phyloP scores from a whole-genome alignment of 1,140 invertebrate genomes.

The Lepidotrigona ventralis region DNA sequence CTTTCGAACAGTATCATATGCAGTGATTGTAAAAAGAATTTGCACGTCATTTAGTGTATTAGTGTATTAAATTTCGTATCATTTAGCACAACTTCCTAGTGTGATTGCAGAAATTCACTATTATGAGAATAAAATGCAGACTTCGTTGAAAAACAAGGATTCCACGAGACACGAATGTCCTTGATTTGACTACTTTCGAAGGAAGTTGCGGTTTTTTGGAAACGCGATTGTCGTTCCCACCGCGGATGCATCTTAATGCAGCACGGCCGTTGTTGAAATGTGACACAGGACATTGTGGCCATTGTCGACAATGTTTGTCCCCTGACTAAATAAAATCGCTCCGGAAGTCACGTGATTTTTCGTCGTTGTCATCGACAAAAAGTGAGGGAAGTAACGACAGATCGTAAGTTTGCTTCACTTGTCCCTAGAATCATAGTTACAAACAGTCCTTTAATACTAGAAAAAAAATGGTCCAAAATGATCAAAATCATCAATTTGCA shows the following conservation, averaged over 20 bases:
- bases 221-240: constrained; percentile 49
- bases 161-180: not conserved
- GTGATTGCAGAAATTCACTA: not conserved
- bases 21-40: too few species aligned
- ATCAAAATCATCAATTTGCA: too few species aligned
- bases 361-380: not conserved
- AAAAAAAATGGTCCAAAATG: too few species aligned
- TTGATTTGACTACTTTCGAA: constrained; percentile 20
- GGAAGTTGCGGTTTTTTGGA: constrained; percentile 68
- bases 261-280: constrained; percentile 40
- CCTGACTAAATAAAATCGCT: not conserved
- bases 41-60: too few species aligned
- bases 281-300: constrained; percentile 61
- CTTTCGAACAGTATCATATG: too few species aligned
- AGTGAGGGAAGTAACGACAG: not conserved
- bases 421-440: too few species aligned
- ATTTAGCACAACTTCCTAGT: too few species aligned
- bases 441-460: too few species aligned
- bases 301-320: not conserved
- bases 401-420: not conserved
- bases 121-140: too few species aligned
- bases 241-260: constrained; percentile 18
- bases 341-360: constrained; percentile 8
- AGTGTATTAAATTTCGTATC: too few species aligned
- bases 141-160: too few species aligned